A percentile compares a stretch with the other conserved stretches of the same genome.
Conservation (phyloP, 2,888 invertebrate species). For the Pristionchus maxplancki region DNA sequence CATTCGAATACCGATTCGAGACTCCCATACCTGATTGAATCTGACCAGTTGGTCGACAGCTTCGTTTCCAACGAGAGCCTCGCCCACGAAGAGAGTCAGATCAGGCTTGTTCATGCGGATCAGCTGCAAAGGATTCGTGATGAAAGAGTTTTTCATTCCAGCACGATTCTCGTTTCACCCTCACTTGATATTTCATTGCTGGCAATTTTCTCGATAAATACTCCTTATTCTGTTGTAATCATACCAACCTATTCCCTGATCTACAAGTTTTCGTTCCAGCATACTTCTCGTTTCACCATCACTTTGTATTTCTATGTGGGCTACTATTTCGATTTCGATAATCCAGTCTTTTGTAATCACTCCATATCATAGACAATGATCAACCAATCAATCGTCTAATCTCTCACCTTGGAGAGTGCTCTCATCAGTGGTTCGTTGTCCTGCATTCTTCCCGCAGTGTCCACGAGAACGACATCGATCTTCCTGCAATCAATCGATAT, state of each 20-base stretch:
- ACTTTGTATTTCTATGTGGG: too few species aligned
- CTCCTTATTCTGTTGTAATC: too few species aligned
- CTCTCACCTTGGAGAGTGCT: constrained; percentile 88
- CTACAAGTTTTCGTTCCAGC: too few species aligned
- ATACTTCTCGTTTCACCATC: too few species aligned
- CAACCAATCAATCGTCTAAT: not conserved
- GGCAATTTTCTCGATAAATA: too few species aligned
- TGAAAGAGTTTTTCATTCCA: too few species aligned
- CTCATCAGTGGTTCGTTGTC: constrained; percentile 99
- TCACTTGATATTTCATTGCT: too few species aligned
- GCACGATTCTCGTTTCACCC: too few species aligned
- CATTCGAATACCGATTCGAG: not conserved
- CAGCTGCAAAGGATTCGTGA: constrained; percentile 80
- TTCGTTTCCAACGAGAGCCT: constrained; percentile 99
- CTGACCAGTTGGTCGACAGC: constrained; percentile 99
- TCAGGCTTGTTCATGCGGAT: constrained; percentile 98
- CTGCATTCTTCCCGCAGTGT: constrained; percentile 99
- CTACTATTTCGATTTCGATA: too few species aligned
- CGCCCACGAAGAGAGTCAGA: constrained; percentile 98
- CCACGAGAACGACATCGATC: constrained; percentile 94
- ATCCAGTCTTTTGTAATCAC: too few species aligned
- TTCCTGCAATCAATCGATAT: constrained; percentile 81
- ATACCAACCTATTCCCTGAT: too few species aligned
- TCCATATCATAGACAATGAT: not conserved
- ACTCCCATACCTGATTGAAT: constrained; percentile 85